Conservation (phyloP, 2,113 vertebrate species). For the Myotis lucifugus region DNA sequence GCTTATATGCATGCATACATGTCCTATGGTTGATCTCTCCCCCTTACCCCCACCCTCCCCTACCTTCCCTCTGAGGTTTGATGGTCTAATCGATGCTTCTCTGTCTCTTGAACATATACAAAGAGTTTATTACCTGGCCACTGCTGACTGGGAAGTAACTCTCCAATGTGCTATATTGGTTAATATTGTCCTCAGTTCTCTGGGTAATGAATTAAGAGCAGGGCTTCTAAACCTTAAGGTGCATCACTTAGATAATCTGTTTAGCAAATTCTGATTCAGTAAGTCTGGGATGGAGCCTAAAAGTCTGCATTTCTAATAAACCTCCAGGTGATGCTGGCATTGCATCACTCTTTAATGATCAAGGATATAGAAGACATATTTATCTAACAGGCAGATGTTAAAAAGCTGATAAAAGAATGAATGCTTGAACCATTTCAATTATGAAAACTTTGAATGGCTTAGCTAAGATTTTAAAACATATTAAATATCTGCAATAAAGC, state of each 20-base stretch:
- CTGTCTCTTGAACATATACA: background rate
- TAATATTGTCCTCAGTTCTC: background rate
- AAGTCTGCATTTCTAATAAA: background rate
- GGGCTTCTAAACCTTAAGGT: background rate
- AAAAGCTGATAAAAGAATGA: background rate
- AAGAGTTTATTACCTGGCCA: background rate
- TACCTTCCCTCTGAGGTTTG: too few relatives aligned
- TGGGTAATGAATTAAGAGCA: background rate
- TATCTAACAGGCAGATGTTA: background rate
- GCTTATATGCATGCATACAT: too few relatives aligned
- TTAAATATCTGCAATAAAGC: background rate
- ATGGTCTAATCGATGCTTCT: too few relatives aligned
- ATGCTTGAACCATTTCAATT: background rate
- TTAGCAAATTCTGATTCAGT: background rate
- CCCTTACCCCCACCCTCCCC: too few relatives aligned
- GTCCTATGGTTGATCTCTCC: too few relatives aligned
- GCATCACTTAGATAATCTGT: background rate
- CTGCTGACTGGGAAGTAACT: background rate
- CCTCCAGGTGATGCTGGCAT: too few relatives aligned
- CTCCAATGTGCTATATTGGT: background rate
- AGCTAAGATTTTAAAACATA: background rate
- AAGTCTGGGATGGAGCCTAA: background rate
- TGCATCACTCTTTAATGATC: background rate
- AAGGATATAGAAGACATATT: background rate
- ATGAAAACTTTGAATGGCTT: background rate